Conservation (phyloP, 2,797 vertebrate species). For the Muscicapa comitata region DNA sequence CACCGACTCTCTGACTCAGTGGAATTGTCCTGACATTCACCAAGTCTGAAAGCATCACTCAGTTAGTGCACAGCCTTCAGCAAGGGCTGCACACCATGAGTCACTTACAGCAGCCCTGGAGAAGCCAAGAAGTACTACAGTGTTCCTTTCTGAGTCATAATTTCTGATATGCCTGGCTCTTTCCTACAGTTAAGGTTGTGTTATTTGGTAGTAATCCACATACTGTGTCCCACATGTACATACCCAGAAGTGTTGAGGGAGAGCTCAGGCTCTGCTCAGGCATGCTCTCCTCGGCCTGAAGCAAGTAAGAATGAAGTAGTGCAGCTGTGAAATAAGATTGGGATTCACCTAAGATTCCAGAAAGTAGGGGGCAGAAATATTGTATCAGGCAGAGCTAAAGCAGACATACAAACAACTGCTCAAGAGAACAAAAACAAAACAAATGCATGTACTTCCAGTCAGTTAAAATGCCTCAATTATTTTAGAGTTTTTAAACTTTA, state of each 20-base stretch:
- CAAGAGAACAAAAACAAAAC: neutral
- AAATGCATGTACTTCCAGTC: neutral
- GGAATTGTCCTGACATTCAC: neutral
- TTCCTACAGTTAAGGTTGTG: neutral
- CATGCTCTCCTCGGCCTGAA: neutral
- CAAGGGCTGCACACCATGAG: neutral
- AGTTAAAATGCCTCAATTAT: neutral
- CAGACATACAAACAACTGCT: neutral
- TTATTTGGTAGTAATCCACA: neutral
- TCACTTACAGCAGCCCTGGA: neutral
- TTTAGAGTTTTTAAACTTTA: neutral
- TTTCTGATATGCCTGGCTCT: neutral
- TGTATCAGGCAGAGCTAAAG: neutral
- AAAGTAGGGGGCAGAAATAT: neutral
- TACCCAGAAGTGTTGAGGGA: neutral
- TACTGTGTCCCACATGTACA: neutral
- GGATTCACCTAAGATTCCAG: neutral
- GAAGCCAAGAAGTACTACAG: neutral
- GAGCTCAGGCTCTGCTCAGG: neutral
- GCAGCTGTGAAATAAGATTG: neutral
- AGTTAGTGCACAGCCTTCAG: neutral
- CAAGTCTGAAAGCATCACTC: neutral
- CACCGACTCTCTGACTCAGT: neutral
- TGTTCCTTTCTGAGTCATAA: constrained; percentile 9
- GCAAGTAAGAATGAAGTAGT: neutral